Conservation (phyloP, 2,888 invertebrate genomes). For the Pristionchus entomophagus region DNA sequence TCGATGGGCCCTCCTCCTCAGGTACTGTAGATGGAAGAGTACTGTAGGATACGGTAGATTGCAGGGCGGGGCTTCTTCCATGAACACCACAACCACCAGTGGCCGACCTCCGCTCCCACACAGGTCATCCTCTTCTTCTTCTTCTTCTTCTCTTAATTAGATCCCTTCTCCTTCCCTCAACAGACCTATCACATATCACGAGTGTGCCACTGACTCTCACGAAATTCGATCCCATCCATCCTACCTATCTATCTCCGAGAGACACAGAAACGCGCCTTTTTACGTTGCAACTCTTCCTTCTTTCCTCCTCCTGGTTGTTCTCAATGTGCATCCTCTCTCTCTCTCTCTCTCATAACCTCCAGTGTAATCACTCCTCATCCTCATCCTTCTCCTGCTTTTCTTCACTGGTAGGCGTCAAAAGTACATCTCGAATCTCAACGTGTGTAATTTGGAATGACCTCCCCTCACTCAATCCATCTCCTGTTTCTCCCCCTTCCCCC, state of each 20-base stretch:
- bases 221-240: constrained; percentile 4
- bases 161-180: not conserved
- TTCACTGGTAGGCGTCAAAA: constrained; percentile 2
- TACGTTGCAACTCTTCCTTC: not conserved
- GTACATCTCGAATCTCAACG: not conserved
- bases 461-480: constrained; percentile 9
- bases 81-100: constrained; percentile 71
- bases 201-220: not conserved
- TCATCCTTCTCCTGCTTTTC: not conserved
- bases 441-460: constrained; percentile 2
- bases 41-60: not conserved
- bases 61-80: constrained; percentile 57
- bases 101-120: constrained; percentile 70
- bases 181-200: constrained; percentile 33
- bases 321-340: not conserved
- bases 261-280: not conserved
- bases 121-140: constrained; percentile 55
- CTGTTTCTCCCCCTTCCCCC: not conserved
- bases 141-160: not conserved
- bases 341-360: constrained; percentile 3
- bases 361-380: not conserved
- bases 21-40: constrained; percentile 52
- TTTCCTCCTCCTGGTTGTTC: not conserved
- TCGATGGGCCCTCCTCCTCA: constrained; percentile 55
- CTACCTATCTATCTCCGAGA: not conserved